Percentiles rank a stretch among this genome's conserved stretches.
Conservation (phyloP, 2,888 invertebrate species). For the Oligia latruncula region DNA sequence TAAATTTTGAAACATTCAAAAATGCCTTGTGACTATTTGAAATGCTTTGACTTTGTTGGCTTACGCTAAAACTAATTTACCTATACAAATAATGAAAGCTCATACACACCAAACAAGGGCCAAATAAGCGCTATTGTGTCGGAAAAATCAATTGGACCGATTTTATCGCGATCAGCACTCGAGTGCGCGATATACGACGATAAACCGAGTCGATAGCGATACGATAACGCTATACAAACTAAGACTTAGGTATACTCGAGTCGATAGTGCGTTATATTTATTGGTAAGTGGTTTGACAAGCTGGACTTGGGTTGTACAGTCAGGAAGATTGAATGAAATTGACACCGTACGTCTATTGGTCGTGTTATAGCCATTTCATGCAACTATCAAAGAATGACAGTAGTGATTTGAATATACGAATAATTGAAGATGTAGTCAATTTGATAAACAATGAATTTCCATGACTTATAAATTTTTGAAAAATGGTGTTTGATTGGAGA, state of each 20-base stretch:
- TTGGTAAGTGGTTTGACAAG: conserved; percentile 14
- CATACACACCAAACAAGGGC: conserved; percentile 64
- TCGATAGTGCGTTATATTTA: conserved; percentile 47
- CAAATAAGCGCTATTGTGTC: conserved; percentile 73
- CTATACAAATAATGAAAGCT: conserved; percentile 56
- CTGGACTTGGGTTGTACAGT: background rate
- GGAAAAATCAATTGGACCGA: conserved; percentile 87
- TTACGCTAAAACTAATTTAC: conserved; percentile 51
- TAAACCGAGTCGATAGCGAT: conserved; percentile 71
- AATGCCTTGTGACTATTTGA: too few species aligned
- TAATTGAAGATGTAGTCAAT: background rate
- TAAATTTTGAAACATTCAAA: too few species aligned
- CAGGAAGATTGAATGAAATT: background rate
- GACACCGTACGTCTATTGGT: background rate
- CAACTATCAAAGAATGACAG: background rate
- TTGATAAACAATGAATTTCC: background rate
- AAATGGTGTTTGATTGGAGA: background rate
- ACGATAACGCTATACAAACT: conserved; percentile 65
- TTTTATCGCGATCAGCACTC: conserved; percentile 84
- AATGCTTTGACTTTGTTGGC: background rate
- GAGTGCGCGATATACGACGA: conserved; percentile 76
- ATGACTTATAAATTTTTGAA: background rate
- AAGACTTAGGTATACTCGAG: conserved; percentile 60
- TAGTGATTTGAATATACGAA: background rate
- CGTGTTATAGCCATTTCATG: background rate